phyloP scores from a whole-genome alignment of 2,113 vertebrate genomes.

The Taurulus bubalis region DNA sequence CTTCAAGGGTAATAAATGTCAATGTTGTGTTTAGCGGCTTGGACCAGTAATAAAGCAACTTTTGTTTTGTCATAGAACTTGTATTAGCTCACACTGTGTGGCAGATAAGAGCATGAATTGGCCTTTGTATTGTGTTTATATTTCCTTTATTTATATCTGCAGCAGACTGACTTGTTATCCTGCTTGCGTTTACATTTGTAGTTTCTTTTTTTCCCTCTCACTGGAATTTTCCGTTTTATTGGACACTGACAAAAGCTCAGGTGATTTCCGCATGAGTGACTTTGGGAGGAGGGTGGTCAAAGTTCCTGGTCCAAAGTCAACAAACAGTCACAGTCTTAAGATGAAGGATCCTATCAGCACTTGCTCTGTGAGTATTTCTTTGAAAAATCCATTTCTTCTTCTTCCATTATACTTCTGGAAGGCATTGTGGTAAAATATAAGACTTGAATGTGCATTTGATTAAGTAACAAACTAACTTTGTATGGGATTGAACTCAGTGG shows the following conservation, averaged over 20 bases:
- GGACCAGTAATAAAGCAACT: neutral
- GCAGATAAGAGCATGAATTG: neutral
- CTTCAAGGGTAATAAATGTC: neutral
- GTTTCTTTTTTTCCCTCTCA: neutral
- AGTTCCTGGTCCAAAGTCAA: conserved; percentile 80
- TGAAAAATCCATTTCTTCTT: neutral
- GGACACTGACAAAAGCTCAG: conserved; percentile 46
- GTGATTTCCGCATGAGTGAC: conserved; percentile 80
- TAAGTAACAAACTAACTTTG: neutral
- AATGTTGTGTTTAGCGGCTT: neutral
- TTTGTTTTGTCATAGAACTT: neutral
- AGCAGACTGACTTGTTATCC: neutral
- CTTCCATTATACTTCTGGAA: conserved; percentile 17
- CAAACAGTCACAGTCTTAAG: conserved; percentile 73
- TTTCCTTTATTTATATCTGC: neutral
- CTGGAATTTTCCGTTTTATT: conserved; percentile 59
- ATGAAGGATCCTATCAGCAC: conserved; percentile 88
- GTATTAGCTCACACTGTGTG: neutral
- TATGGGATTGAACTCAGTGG: neutral
- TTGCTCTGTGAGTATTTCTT: conserved; percentile 86
- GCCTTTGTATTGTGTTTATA: conserved; percentile 25
- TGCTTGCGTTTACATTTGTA: conserved; percentile 30
- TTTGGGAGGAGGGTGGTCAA: conserved; percentile 69
- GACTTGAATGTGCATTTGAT: neutral
- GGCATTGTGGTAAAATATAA: neutral